Conservation (phyloP, 2,113 vertebrate genomes). For the Prunella fulvescens region DNA sequence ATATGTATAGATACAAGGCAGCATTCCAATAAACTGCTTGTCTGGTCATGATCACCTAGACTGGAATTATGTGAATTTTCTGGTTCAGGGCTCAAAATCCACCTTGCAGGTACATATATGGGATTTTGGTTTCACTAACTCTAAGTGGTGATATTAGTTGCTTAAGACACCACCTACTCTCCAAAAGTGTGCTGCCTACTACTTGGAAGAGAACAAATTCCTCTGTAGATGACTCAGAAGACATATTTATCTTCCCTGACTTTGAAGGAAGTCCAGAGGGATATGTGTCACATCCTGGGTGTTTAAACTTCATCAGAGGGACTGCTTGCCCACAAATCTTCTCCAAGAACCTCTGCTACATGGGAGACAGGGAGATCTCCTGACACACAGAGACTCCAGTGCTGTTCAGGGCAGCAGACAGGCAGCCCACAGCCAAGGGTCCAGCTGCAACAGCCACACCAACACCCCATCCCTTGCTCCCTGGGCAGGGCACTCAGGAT, state of each 20-base stretch:
- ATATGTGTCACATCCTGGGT: background rate
- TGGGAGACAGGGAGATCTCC: background rate
- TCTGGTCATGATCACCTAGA: background rate
- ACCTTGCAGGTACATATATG: background rate
- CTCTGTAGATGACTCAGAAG: background rate
- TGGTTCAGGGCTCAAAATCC: background rate
- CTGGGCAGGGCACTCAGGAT: background rate
- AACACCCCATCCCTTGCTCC: background rate
- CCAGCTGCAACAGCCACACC: background rate
- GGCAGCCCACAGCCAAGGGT: background rate
- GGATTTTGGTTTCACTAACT: background rate
- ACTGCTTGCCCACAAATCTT: background rate
- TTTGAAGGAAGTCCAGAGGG: background rate
- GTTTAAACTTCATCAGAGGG: background rate
- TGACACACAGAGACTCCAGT: background rate
- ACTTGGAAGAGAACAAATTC: background rate
- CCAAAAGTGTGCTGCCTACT: background rate
- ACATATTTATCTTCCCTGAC: background rate
- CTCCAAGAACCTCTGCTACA: background rate
- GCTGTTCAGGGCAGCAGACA: background rate
- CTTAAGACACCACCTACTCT: background rate
- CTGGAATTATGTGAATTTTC: background rate
- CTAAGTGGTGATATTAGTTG: background rate
- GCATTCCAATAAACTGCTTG: background rate
- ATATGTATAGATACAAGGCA: background rate